These are phyloP conservation scores for Phasia obesa DNA, from an alignment of 2,888 invertebrate genomes.

Conservation along the genomic window DNA sequence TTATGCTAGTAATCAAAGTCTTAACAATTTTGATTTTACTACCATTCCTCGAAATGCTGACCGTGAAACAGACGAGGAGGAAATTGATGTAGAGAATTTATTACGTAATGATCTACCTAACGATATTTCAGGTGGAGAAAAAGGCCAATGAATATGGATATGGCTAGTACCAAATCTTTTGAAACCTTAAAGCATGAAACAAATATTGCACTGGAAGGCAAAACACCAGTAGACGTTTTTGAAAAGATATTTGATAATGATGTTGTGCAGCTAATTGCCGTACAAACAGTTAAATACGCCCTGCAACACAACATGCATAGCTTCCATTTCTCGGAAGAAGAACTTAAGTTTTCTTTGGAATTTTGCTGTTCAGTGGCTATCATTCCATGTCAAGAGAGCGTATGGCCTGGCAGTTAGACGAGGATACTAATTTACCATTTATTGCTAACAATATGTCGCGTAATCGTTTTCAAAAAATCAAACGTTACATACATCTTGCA, in stretches of 20 bases:
- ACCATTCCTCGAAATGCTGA: not conserved
- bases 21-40: too few relatives aligned
- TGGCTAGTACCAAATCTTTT: too few relatives aligned
- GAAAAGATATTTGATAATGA: not conserved
- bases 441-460: too few relatives aligned
- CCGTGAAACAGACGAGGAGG: slow-evolving; percentile 1
- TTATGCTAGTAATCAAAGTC: not conserved
- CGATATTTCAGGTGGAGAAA: not conserved
- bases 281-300: not conserved
- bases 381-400: too few relatives aligned
- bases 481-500: not conserved
- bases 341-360: too few relatives aligned
- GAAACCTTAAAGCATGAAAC: too few relatives aligned
- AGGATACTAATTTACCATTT: too few relatives aligned
- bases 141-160: too few relatives aligned
- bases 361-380: too few relatives aligned
- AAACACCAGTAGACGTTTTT: not conserved
- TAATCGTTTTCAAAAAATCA: too few relatives aligned
- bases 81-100: not conserved
- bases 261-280: not conserved
- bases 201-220: too few relatives aligned
- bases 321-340: not conserved
- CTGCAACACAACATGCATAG: not conserved
- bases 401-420: too few relatives aligned
- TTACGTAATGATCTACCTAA: not conserved